Evolutionary conservation across 1,140 invertebrate species (phyloP), one percentile per base, ranked within the genome.

Genomic region (Eriosoma lanigerum): DNA sequence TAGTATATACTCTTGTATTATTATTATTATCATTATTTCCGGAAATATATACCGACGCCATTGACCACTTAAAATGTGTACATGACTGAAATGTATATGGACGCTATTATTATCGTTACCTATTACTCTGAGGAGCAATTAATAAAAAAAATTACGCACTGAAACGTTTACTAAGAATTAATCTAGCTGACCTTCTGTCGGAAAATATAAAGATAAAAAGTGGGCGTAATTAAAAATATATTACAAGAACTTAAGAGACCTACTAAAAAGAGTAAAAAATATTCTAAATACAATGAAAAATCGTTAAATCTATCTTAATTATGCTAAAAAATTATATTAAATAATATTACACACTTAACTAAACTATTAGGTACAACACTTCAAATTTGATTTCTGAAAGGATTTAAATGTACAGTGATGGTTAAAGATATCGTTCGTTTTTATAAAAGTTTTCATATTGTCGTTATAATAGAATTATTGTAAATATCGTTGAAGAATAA

Each of bases 131-230:
- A 64, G 32, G 26, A n/a, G 60, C 60, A 64, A 64, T 64, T 64
- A 64, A 38, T 26, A 64, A 29, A 64, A n/a, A n/a, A 32, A 29
- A n/a, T n/a, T 64, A 64, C 60, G 19, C n/a, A n/a, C 19, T 64
- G 29, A n/a, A 32, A 64, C 19, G 29, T 64, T 38, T 64, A 64
- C 60, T 1, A 9, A 32, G 60, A 64, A 64, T 62, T 32, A 19
- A 62, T 32, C 60, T 32, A n/a, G 17, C 32, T 64, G 60, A 64
- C 60, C 60, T 64, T 64, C 60, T n/a, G n/a, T 38, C 29, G 60
- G 60, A 64, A 64, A 64, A 38, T n/a, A n/a, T 64, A 64, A 64
- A 64, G 60, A n/a, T 32, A 64, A 64, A 64, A 17, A n/a, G n/a
- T 32, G 60, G 60, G 60, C 60, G 19, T 64, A 64, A 64, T 64